A percentile compares a stretch with the other conserved stretches of the same genome.
Conservation (phyloP, 2,888 invertebrate species). For the Tenodera sinensis region DNA sequence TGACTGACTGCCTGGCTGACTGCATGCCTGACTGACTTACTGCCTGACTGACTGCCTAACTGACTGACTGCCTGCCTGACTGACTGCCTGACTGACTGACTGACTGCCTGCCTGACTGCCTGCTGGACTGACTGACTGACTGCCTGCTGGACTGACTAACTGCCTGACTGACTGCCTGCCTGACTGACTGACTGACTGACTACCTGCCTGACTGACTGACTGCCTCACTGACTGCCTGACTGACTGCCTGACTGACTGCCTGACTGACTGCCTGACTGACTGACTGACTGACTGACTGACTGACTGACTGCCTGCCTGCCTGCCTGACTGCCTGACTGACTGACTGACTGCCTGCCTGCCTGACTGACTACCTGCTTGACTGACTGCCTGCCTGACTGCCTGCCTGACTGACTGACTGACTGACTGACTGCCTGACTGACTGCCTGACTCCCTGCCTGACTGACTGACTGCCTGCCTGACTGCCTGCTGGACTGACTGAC, state of each 20-base stretch:
- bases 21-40: too few species aligned
- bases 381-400: not conserved
- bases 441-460: too few species aligned
- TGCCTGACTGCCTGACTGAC: not conserved
- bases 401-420: not conserved
- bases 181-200: too few species aligned
- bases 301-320: not conserved
- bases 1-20: too few species aligned
- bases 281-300: not conserved
- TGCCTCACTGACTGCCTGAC: too few species aligned
- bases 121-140: not conserved
- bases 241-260: not conserved
- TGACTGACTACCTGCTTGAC: not conserved
- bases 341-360: not conserved
- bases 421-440: not conserved
- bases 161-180: too few species aligned
- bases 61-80: too few species aligned
- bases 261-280: not conserved
- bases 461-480: not conserved
- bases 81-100: too few species aligned
- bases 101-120: too few species aligned
- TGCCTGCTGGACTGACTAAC: not conserved
- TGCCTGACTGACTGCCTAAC: too few species aligned
- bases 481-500: not conserved
- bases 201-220: not conserved